Base-by-base conservation (phyloP, 2,888 invertebrate genomes). In the Saturnia japonica region DNA sequence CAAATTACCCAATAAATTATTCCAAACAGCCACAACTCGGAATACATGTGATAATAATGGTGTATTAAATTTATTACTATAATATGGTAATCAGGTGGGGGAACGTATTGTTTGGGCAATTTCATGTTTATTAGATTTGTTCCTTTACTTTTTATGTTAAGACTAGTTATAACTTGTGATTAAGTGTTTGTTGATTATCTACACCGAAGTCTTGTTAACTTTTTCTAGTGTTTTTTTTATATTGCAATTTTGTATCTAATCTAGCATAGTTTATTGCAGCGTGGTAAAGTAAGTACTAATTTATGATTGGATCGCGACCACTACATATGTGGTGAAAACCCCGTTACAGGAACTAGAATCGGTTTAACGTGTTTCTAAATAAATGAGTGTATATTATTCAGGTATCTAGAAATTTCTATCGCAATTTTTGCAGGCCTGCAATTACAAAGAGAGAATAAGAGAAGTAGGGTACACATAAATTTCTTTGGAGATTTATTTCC, bases 11-110 rank as follows among this genome's bases (percentile, higher is more conserved):
- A 66, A 70, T 70, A 70, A 70, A 70, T 70, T 54, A 67, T 54
- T 22, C n/a, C 22, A 40, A 40, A 54, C 54, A 64, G 64, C 64
- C 64, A 40, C 40, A 64, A 64, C 19, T 64, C 34, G 64, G 51
- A 70, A 51, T 70, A 70, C 70, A 51, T 45, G 28, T 47, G 34
- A 51, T 62, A 68, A 68, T 71, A 68, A 68, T 71, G 42, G 47
- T 68, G 62, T 68, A 51, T 51, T 68, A 51, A 62, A 71, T 71
- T 71, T 71, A 71, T 71, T 68, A 71, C 68, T 22, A 68, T 64
- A 71, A 71, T 71, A 71, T 71, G 71, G 28, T 71, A 71, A 71
- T 71, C 40, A 60, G 8, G 68, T 11, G 54, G 68, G 42, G 51
- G 66, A 70, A 51, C 51, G 51, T 43, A 70, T 54, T 70, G 54